Base-by-base conservation (phyloP, 2,888 invertebrate genomes). In the Scelioninae gen. 1 region DNA sequence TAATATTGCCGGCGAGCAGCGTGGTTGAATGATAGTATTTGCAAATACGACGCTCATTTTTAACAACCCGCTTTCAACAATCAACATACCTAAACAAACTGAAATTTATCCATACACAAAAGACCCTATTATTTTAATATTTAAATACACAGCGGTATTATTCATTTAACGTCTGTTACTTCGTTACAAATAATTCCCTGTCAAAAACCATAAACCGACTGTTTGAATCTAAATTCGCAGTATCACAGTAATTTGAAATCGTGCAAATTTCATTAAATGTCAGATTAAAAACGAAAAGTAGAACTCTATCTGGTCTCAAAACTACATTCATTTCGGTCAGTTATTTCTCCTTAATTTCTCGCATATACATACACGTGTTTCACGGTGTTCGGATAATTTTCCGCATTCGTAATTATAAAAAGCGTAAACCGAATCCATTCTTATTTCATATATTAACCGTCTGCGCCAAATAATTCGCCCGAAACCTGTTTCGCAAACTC, bases 21-120 rank as follows among this genome's bases (percentile, higher is more conserved):
- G 8, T 16, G 58, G 40, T 16, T 32, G 55, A 55, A 15, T 55
- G 32, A 55, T 15, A 55, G 32, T 13, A 55, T 32, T 55, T 32
- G 9, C 34, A 55, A 55, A 55, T 55, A 31, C 32, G n/a, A 15
- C 34, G 38, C 40, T 13, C 58, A 16, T 10, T 49, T 49, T 29
- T 49, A 49, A 49, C 15, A 11, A 49, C 29, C 6, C 49, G 29
- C 9, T 10, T 5, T 29, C 49, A 29, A 29, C 49, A 29, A 49
- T 43, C 9, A 49, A 29, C 13, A 29, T 11, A 5, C 23, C 3
- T 0, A 49, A 29, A 10, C 29, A 29, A 23, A 49, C 49, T 29
- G 5, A 29, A 49, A 49, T 49, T 49, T 49, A 49, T 10, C 23
- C 11, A 23, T 49, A 5, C 9, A 7, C 11, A 23, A 23, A 49